phyloP scores from a whole-genome alignment of 1,140 invertebrate species.

The Maniola jurtina region DNA sequence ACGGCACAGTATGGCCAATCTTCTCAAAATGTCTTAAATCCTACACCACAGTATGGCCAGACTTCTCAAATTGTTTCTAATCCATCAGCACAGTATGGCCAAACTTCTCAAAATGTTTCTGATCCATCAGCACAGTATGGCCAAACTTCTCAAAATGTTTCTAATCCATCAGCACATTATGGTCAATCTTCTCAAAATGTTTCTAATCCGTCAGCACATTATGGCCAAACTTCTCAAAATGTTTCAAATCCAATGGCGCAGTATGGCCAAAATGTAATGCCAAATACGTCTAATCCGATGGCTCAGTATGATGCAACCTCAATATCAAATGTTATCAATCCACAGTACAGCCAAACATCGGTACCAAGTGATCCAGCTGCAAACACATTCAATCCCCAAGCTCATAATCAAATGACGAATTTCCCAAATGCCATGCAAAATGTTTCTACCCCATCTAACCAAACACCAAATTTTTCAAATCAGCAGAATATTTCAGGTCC shows the following conservation, averaged over 20 bases:
- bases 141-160: conserved; percentile 11
- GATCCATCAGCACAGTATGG: neutral
- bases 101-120: neutral
- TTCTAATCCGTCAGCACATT: neutral
- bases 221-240: conserved; percentile 12
- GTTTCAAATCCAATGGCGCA: neutral
- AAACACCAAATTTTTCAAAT: conserved; percentile 10
- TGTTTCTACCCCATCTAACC: conserved; percentile 1
- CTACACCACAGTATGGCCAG: neutral
- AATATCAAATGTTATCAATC: no score
- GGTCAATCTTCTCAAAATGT: neutral
- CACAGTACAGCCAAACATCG: no score
- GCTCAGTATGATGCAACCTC: neutral
- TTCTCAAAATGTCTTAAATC: neutral
- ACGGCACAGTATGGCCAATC: conserved; percentile 26
- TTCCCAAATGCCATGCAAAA: conserved; percentile 12
- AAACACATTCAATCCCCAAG: conserved; percentile 1
- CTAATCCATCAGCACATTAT: neutral
- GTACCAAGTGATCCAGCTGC: neutral
- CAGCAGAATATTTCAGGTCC: conserved; percentile 9
- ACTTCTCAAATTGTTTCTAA: conserved; percentile 8
- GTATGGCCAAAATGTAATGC: neutral
- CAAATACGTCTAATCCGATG: neutral
- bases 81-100: conserved; percentile 27
- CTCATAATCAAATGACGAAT: neutral